These are phyloP conservation scores for Halcyon badia DNA, from an alignment of 2,797 vertebrate species.

Conservation along the genomic window DNA sequence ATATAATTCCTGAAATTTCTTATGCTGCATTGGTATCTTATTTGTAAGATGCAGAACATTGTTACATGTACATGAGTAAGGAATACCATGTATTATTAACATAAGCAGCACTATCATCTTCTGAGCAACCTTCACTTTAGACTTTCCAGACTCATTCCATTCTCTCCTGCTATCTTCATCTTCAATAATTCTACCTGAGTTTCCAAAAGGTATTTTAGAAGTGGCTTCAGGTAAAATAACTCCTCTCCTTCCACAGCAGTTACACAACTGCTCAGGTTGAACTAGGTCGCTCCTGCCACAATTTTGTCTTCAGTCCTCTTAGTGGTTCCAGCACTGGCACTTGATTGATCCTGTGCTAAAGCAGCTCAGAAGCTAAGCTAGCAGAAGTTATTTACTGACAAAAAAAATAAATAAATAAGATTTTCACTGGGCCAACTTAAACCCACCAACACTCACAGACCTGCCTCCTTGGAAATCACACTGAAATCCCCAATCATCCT, in stretches of 20 bases:
- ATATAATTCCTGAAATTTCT: background rate
- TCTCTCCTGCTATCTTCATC: background rate
- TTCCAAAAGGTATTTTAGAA: background rate
- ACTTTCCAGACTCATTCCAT: background rate
- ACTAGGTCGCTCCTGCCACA: background rate
- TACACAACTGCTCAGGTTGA: background rate
- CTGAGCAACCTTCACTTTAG: background rate
- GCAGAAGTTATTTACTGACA: background rate
- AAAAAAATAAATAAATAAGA: background rate
- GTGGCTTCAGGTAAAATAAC: background rate
- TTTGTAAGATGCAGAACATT: background rate
- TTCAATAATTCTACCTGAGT: background rate
- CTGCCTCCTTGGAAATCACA: background rate
- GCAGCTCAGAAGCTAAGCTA: background rate
- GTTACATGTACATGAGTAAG: background rate
- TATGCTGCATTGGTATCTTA: background rate
- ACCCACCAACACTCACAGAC: background rate
- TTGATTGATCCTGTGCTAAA: background rate
- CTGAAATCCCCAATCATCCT: background rate
- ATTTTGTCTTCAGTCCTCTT: background rate
- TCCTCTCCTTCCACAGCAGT: background rate
- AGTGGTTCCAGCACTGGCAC: background rate
- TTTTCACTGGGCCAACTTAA: background rate
- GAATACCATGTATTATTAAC: background rate
- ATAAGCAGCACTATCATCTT: background rate